Conservation (phyloP, 2,113 vertebrate species). For the Lanius collurio region DNA sequence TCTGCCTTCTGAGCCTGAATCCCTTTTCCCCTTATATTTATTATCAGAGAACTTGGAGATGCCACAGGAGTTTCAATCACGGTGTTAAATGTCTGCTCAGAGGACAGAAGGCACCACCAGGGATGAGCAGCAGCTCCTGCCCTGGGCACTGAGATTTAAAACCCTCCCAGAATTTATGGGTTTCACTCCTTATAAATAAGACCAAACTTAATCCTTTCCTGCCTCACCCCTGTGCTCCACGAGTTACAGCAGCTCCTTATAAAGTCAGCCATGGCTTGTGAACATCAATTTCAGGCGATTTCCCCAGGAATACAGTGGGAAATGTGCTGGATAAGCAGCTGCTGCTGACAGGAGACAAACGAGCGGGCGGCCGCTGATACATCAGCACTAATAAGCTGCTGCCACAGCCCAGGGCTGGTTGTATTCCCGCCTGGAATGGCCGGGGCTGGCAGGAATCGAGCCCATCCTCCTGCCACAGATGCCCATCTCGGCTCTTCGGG, state of each 20-base stretch:
- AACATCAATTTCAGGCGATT: neutral
- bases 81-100: neutral
- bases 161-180: neutral
- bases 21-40: neutral
- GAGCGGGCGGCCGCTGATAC: neutral
- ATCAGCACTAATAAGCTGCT: neutral
- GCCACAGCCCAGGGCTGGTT: neutral
- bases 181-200: neutral
- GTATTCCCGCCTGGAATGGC: neutral
- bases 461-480: neutral
- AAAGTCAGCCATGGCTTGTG: neutral
- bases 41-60: neutral
- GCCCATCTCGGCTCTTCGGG: neutral
- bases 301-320: neutral
- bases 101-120: neutral
- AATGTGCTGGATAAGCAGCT: conserved; percentile 32
- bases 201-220: neutral
- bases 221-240: neutral
- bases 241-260: neutral
- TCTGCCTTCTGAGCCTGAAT: neutral
- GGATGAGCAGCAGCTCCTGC: neutral
- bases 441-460: neutral
- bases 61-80: neutral
- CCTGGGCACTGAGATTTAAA: neutral
- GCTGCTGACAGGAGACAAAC: neutral